Percentiles rank a stretch among this genome's conserved stretches.
These are phyloP conservation scores for Lampris incognitus DNA, from an alignment of 2,113 vertebrate species.

Conservation along the genomic window DNA sequence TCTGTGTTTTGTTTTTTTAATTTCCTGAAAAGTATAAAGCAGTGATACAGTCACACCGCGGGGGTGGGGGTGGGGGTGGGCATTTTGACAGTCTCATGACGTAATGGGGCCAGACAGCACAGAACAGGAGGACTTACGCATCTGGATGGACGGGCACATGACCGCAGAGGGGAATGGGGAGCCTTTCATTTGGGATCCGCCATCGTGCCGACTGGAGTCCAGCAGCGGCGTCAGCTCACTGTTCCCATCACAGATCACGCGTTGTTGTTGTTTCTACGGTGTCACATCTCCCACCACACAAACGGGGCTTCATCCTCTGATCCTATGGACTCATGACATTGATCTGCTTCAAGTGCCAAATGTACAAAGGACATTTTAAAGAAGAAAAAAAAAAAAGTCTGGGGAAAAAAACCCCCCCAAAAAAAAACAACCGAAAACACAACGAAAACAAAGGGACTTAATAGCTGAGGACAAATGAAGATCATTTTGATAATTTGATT, in stretches of 20 bases:
- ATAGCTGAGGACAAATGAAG: conserved; percentile 17
- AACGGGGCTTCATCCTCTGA: conserved; percentile 48
- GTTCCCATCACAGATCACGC: conserved; percentile 25
- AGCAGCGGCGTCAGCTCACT: conserved; percentile 20
- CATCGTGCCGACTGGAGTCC: conserved; percentile 36
- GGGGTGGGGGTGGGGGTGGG: conserved; percentile 6
- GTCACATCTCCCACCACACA: conserved; percentile 10
- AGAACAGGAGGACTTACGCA: background rate
- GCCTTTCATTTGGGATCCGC: conserved; percentile 34
- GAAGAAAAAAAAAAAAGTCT: conserved; percentile 1
- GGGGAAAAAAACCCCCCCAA: conserved; percentile 47
- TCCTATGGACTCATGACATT: conserved; percentile 42
- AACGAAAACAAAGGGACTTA: conserved; percentile 33
- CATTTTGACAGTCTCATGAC: background rate
- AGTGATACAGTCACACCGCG: background rate
- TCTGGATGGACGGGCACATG: conserved; percentile 23
- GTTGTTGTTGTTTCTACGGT: background rate
- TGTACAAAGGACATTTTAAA: conserved; percentile 56
- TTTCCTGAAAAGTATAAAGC: conserved; percentile 21
- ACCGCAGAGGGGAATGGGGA: background rate
- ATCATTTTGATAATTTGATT: conserved; percentile 60
- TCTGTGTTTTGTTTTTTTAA: background rate
- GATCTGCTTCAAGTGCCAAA: conserved; percentile 76
- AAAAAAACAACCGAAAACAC: conserved; percentile 30
- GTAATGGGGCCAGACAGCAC: background rate